A percentile compares a stretch with the other conserved stretches of the same genome.
These are phyloP conservation scores for Thumatha senex DNA, from an alignment of 2,888 invertebrate genomes.

Conservation along the genomic window DNA sequence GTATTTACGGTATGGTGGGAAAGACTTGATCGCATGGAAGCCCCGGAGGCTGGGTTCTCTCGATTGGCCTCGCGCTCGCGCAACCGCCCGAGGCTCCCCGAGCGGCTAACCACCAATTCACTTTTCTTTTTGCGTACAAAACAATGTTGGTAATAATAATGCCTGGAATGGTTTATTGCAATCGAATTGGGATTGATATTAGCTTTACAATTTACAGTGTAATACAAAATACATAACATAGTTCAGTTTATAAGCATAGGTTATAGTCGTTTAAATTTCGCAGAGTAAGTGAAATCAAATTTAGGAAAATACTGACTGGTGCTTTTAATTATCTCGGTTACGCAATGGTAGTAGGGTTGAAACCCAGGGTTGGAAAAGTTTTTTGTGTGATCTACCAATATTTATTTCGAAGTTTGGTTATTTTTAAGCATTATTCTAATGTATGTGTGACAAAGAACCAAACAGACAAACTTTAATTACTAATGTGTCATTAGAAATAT, in stretches of 20 bases:
- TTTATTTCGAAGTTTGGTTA: too few species aligned
- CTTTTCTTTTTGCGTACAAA: slow-evolving; percentile 33
- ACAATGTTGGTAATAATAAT: slow-evolving; percentile 37
- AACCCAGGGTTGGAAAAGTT: too few species aligned
- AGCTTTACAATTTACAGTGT: background rate
- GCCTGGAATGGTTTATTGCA: slow-evolving; percentile 34
- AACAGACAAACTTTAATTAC: too few species aligned
- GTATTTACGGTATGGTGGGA: slow-evolving; percentile 66
- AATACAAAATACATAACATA: background rate
- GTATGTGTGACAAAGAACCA: too few species aligned
- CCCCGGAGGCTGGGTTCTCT: slow-evolving; percentile 68
- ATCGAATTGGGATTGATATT: slow-evolving; percentile 28
- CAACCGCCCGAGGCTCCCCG: slow-evolving; percentile 62
- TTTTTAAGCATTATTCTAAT: too few species aligned
- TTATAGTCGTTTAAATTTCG: too few species aligned
- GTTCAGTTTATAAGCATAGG: too few species aligned
- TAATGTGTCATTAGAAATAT: too few species aligned
- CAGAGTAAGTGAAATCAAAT: background rate
- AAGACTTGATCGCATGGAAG: slow-evolving; percentile 60
- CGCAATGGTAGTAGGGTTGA: too few species aligned
- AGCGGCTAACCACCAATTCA: slow-evolving; percentile 62
- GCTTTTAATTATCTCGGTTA: too few species aligned
- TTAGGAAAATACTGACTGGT: background rate
- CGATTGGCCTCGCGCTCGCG: slow-evolving; percentile 58
- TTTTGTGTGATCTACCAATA: too few species aligned